These are phyloP conservation scores for Cerastoderma edule DNA, from an alignment of 2,888 invertebrate genomes.

Conservation along the genomic window DNA sequence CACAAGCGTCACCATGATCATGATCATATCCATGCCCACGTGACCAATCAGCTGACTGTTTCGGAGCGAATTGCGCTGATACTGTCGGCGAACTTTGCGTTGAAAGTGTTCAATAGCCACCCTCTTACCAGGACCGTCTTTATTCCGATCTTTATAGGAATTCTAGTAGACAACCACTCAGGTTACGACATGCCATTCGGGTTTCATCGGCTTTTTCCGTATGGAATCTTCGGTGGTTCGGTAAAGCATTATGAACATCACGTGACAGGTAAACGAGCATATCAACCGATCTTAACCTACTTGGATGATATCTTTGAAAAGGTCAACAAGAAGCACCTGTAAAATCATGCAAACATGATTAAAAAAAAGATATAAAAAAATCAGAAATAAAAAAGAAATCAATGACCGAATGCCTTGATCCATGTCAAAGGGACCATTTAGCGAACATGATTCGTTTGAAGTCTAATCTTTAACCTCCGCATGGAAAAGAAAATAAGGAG, in stretches of 20 bases:
- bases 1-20: slow-evolving; percentile 78
- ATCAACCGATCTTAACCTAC: slow-evolving; percentile 79
- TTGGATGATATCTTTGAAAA: slow-evolving; percentile 64
- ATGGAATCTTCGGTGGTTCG: slow-evolving; percentile 72
- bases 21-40: slow-evolving; percentile 70
- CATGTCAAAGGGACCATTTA: too few relatives aligned
- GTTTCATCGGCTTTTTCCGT: slow-evolving; percentile 74
- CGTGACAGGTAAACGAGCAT: slow-evolving; percentile 68
- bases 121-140: slow-evolving; percentile 77
- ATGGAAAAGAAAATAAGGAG: too few relatives aligned
- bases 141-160: slow-evolving; percentile 73
- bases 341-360: too few relatives aligned
- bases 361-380: too few relatives aligned
- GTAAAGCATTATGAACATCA: slow-evolving; percentile 76
- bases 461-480: too few relatives aligned
- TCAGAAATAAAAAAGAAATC: too few relatives aligned
- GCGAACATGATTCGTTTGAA: too few relatives aligned
- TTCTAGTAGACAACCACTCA: slow-evolving; percentile 77
- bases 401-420: too few relatives aligned
- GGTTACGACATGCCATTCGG: slow-evolving; percentile 79
- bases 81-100: slow-evolving; percentile 75
- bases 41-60: slow-evolving; percentile 77
- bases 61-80: slow-evolving; percentile 71
- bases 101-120: slow-evolving; percentile 73
- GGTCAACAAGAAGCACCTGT: too few relatives aligned